Conservation (phyloP, 2,888 invertebrate species). For the Labia minor region DNA sequence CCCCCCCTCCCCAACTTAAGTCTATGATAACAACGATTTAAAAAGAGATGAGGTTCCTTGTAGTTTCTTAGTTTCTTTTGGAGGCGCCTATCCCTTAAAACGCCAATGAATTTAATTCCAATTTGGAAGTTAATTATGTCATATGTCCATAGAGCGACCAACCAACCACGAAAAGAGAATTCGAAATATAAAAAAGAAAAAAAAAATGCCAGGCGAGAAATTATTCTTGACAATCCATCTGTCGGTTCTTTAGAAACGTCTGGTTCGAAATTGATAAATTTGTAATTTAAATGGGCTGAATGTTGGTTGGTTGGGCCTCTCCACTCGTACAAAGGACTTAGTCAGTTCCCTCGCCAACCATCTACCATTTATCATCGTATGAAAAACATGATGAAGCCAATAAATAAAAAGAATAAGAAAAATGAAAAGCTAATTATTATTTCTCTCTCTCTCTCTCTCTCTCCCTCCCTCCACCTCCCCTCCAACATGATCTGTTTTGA, state of each 20-base stretch:
- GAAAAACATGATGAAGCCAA: background rate
- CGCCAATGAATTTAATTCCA: no score
- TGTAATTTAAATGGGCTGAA: background rate
- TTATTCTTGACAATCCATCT: conserved; percentile 2
- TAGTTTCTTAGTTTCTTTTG: no score
- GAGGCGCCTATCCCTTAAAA: no score
- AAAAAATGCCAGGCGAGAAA: background rate
- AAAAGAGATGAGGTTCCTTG: no score
- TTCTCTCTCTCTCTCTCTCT: conserved; percentile 63
- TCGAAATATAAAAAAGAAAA: background rate
- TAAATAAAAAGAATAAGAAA: background rate
- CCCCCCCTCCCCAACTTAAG: no score
- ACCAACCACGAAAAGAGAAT: no score
- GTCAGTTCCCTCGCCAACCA: background rate
- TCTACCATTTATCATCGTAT: background rate
- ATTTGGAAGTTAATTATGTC: no score
- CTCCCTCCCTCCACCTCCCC: conserved; percentile 37
- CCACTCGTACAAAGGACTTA: background rate
- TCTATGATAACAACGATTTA: no score
- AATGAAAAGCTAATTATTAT: no score
- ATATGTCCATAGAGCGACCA: no score
- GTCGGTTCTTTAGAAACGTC: background rate
- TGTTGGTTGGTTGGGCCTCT: background rate
- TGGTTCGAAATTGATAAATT: background rate
- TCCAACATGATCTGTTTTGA: no score